Evolutionary conservation across 1,140 invertebrate genomes (phyloP), one percentile per base, ranked within the genome.

Genomic region (Triops longicaudatus): DNA sequence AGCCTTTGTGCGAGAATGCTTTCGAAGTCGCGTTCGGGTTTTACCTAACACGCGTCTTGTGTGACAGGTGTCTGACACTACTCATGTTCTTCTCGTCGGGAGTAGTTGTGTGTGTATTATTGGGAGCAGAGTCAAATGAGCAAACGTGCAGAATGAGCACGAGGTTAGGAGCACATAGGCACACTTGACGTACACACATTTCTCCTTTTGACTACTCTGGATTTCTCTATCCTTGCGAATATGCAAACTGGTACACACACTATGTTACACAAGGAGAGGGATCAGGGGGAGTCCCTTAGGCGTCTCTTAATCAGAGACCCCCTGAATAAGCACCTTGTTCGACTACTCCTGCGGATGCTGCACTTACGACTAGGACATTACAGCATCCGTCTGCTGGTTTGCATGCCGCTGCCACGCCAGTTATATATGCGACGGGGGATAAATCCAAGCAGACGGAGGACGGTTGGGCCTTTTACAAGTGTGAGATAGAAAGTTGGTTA

Each of bases 351-450:
- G 50, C 50, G 50, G 50, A 63, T 63, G 50, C 50, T 63, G 50
- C 50, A 63, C 50, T 63, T 63, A 63, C 50, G 50, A 63, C 50
- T 63, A 63, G 50, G 50, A 63, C 50, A 63, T 37, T 37, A 2
- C 31, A 37, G 31, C 7, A 37, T 63, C 14, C 50, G 50, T 63
- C 50, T 63, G n/a, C 10, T 63, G 50, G 50, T 63, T 63, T 63
- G 50, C 50, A 63, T 63, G 50, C 50, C 50, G 50, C 50, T n/a
- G 50, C 50, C n/a, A 63, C 50, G 50, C 50, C n/a, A 63, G 50
- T 63, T 63, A 63, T 22, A 63, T 63, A 63, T 63, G 50, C 50
- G 50, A 63, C 31, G 31, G 31, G 50, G 50, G 2, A 63, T 63
- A 63, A 63, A 63, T 63, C 50, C 50, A 63, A 37, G 50, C 50